Evolutionary conservation across 2,113 vertebrate genomes (phyloP), one percentile per base, ranked within the genome.

Genomic region (Callipepla squamata): DNA sequence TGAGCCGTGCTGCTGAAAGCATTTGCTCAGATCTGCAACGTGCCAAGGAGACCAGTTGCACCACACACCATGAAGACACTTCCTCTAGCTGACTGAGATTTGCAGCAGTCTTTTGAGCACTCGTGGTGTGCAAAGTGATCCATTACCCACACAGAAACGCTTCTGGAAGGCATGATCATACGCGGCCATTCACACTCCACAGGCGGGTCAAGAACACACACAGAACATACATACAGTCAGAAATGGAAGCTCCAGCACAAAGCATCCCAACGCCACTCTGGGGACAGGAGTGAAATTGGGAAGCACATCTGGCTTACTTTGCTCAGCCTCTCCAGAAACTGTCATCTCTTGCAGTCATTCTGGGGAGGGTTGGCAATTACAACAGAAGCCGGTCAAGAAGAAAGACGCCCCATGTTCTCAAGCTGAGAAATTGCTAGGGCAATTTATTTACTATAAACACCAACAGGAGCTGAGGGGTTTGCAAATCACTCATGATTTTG

Each of bases 251-350:
- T 91, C 73, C 36, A 69, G 78, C 58, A 85, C 48, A 94, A 88
- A 78, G 34, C 75, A 65, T 30, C 76, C 63, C 69, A 84, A 67
- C 36, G 38, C 7, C 65, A 55, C 40, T 55, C 62, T 30, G 44
- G 69, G 87, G 40, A 57, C 48, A 72, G 65, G 21, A 70, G 23
- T 22, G 70, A 82, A 15, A 74, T 91, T 47, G 14, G 82, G 85
- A 90, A 72, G 73, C 83, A 83, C 58, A 72, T 84, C 89, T 90
- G 79, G 85, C 55, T 91, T 81, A 76, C 80, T 93, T 88, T 94
- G 88, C 84, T 70, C 81, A 88, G 81, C 66, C 85, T 82, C 82
- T 88, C 66, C 86, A 89, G 80, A 79, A 80, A 77, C 57, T 58
- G 45, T n/a, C 7, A 19, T 25, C 73, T 78, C 78, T 75, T 55